Conservation (phyloP, 2,888 invertebrate genomes). For the Nomada goodeniana region DNA sequence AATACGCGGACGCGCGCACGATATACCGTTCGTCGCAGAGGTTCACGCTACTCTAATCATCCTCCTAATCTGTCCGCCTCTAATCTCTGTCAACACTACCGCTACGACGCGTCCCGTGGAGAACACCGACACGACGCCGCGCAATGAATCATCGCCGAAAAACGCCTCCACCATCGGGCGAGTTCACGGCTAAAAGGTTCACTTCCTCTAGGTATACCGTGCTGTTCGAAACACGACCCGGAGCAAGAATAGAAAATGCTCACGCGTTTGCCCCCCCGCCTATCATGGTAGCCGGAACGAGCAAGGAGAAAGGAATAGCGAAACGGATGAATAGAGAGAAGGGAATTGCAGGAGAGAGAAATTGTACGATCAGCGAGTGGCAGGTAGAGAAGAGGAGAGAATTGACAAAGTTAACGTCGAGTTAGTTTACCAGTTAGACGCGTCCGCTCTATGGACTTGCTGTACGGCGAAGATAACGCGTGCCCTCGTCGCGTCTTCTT, state of each 20-base stretch:
- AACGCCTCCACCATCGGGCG: neutral
- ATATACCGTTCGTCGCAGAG: neutral
- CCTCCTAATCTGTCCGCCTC: conserved; percentile 3
- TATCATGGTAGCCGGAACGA: too few species aligned
- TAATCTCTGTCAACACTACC: conserved; percentile 31
- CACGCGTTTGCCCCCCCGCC: too few species aligned
- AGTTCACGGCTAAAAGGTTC: conserved; percentile 31
- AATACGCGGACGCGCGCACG: neutral
- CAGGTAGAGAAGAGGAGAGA: neutral
- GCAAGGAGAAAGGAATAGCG: too few species aligned
- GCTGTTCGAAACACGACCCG: neutral
- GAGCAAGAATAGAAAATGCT: neutral
- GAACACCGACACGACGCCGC: neutral
- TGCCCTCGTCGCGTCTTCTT: conserved; percentile 35
- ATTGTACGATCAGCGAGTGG: too few species aligned
- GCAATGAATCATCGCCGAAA: conserved; percentile 39
- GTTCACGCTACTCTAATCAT: conserved; percentile 3
- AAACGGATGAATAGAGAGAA: too few species aligned
- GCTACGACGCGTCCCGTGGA: neutral
- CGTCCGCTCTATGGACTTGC: neutral
- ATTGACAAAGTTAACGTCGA: neutral
- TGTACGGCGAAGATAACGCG: conserved; percentile 25
- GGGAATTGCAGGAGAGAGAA: too few species aligned
- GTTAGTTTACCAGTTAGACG: conserved; percentile 34
- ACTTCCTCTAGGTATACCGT: neutral